phyloP scores from a whole-genome alignment of 2,113 vertebrate genomes.

The Dunckerocampus dactyliophorus region DNA sequence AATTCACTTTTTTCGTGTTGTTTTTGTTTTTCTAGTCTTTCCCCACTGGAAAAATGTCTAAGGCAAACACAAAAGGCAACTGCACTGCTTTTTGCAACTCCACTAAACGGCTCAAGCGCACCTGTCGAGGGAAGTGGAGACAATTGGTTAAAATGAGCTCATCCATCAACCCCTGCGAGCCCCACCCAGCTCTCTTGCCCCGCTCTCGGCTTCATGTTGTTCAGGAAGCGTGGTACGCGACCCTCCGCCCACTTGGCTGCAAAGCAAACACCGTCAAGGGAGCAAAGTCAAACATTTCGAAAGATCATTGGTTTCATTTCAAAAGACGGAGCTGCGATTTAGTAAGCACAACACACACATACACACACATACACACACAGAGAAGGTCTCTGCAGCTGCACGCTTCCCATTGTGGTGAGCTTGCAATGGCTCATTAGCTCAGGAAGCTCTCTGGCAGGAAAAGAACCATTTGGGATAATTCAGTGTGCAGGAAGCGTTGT shows the following conservation, averaged over 20 bases:
- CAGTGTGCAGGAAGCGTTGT: constrained; percentile 53
- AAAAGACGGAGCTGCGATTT: neutral
- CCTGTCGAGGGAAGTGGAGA: constrained; percentile 64
- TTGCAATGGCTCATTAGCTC: constrained; percentile 42
- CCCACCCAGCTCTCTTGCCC: constrained; percentile 44
- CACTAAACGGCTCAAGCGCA: constrained; percentile 34
- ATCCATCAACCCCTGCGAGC: constrained; percentile 55
- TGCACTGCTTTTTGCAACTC: constrained; percentile 21
- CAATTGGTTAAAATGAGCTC: constrained; percentile 56
- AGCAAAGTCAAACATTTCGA: neutral
- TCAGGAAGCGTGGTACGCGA: constrained; percentile 58
- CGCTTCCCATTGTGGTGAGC: constrained; percentile 36
- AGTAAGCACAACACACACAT: neutral
- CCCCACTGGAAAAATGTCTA: neutral
- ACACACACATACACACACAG: neutral
- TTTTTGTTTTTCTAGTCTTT: neutral
- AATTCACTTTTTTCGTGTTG: neutral
- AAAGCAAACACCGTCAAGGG: constrained; percentile 39
- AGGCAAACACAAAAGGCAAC: constrained; percentile 23
- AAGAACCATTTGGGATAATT: constrained; percentile 51
- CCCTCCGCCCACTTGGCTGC: constrained; percentile 48
- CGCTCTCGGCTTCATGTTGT: constrained; percentile 64
- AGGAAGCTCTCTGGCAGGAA: constrained; percentile 59
- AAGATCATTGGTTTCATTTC: neutral
- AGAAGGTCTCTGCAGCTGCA: constrained; percentile 34